These are phyloP conservation scores for Pithecia hirsuta DNA, from an alignment of 2,797 vertebrate species.

Conservation along the genomic window DNA sequence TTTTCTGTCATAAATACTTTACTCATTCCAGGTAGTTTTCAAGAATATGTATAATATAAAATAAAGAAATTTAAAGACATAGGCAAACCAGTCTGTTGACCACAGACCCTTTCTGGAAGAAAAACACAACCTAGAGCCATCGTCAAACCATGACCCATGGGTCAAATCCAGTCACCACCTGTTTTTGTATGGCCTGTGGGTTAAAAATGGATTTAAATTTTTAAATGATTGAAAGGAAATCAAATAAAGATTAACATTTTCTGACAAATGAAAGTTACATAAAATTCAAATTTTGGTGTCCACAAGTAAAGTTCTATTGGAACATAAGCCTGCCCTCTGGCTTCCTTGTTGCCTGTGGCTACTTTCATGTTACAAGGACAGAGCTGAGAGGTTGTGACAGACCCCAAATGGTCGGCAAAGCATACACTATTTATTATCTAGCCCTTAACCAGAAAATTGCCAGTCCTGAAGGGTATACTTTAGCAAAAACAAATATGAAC, in stretches of 20 bases:
- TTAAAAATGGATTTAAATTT: background rate
- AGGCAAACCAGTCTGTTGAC: background rate
- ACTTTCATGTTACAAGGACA: background rate
- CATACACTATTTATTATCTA: background rate
- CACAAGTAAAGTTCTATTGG: background rate
- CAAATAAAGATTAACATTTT: background rate
- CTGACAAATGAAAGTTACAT: background rate
- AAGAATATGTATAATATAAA: background rate
- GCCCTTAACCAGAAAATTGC: background rate
- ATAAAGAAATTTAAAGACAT: background rate
- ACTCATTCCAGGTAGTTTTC: background rate
- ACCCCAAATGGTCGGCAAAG: background rate
- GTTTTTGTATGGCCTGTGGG: background rate
- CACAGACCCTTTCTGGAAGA: background rate
- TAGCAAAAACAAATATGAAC: background rate
- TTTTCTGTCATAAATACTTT: background rate
- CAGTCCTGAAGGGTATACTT: background rate
- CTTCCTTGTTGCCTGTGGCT: background rate
- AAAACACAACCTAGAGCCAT: accelerated
- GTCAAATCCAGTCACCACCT: no score
- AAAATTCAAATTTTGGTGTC: background rate
- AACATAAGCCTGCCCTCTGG: accelerated
- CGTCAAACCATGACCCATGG: accelerated
- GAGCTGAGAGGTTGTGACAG: background rate
- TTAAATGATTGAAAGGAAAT: background rate